Evolutionary conservation across 2,113 vertebrate species (phyloP).

Genomic region (Passer domesticus): DNA sequence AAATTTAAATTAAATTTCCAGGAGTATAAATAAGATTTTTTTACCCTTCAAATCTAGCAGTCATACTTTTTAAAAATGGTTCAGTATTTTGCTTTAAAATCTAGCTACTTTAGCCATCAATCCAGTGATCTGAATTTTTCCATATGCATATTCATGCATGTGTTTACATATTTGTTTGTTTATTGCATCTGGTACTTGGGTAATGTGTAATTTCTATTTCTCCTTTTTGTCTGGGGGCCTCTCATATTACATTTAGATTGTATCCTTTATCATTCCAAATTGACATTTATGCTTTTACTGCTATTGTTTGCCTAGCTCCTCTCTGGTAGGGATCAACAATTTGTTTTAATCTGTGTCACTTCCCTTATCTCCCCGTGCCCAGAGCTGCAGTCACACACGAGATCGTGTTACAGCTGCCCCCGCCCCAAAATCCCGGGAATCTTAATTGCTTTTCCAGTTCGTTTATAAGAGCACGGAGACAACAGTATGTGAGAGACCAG

Average conservation of each 20-base stretch:
- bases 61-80: constrained; percentile 26
- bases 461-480: constrained; percentile 66
- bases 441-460: constrained; percentile 80
- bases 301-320: constrained; percentile 86
- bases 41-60: constrained; percentile 14
- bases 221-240: constrained; percentile 84
- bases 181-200: constrained; percentile 69
- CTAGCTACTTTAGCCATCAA: constrained; percentile 64
- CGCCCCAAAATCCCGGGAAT: constrained; percentile 44
- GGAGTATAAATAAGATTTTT: constrained; percentile 18
- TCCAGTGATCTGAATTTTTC: constrained; percentile 72
- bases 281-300: constrained; percentile 90
- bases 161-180: constrained; percentile 49
- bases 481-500: constrained; percentile 51
- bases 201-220: constrained; percentile 83
- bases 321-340: constrained; percentile 78
- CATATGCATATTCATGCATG: constrained; percentile 61
- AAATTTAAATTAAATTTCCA: constrained; percentile 49
- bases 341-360: constrained; percentile 87
- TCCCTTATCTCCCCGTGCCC: constrained; percentile 76
- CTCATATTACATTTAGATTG: constrained; percentile 89
- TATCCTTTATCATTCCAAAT: constrained; percentile 89
- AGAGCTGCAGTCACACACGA: constrained; percentile 71
- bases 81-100: constrained; percentile 66
- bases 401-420: constrained; percentile 60